Conservation (phyloP, 1,140 invertebrate genomes). For the Diabrotica virgifera region DNA sequence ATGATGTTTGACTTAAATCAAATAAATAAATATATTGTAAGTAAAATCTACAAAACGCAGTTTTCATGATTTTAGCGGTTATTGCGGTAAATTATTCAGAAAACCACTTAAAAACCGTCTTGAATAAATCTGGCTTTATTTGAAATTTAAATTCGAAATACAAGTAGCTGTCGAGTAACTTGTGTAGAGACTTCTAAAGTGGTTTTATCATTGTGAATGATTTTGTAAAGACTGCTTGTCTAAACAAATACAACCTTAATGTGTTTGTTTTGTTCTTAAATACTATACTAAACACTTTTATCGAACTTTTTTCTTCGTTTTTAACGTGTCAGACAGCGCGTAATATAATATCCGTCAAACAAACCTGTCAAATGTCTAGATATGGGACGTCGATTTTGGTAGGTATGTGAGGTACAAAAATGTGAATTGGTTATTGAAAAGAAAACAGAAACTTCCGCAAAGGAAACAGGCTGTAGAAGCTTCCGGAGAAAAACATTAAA, state of each 20-base stretch:
- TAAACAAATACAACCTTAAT: background rate
- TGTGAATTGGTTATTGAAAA: too few relatives aligned
- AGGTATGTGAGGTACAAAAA: too few relatives aligned
- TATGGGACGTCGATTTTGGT: too few relatives aligned
- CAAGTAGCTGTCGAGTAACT: background rate
- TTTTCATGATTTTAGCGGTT: too few relatives aligned
- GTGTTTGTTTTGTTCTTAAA: slow-evolving; percentile 1
- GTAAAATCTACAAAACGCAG: too few relatives aligned
- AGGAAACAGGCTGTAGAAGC: too few relatives aligned
- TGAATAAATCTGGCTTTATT: background rate
- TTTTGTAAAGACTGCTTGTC: background rate
- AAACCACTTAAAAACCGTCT: background rate
- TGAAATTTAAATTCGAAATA: background rate
- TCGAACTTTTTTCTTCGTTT: background rate
- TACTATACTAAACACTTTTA: background rate
- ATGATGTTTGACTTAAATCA: too few relatives aligned
- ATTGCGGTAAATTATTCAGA: too few relatives aligned
- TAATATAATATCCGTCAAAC: background rate
- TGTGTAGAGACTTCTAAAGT: background rate
- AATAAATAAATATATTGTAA: too few relatives aligned
- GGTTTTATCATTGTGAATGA: slow-evolving; percentile 2
- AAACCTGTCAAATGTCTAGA: background rate
- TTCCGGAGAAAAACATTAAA: too few relatives aligned
- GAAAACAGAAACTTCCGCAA: too few relatives aligned
- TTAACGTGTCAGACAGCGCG: background rate